phyloP scores from a whole-genome alignment of 2,888 invertebrate species.

The Heteromurus nitidus region DNA sequence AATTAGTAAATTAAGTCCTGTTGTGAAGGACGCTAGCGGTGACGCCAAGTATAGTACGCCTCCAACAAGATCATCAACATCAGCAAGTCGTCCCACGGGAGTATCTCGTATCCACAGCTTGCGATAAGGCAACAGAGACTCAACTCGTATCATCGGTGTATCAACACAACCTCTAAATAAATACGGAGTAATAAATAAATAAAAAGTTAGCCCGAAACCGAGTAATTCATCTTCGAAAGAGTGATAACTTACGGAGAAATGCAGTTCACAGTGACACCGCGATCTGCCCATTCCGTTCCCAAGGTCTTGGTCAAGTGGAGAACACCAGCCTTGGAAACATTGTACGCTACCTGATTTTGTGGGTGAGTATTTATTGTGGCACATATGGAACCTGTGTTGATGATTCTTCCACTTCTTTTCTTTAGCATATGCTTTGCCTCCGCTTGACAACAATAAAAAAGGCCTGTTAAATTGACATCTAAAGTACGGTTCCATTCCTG shows the following conservation, averaged over 20 bases:
- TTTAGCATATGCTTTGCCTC: neutral
- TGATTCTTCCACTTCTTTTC: neutral
- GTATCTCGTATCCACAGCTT: neutral
- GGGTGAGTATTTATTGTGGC: neutral
- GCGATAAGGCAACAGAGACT: too few species aligned
- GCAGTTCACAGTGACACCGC: neutral
- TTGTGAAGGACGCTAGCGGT: neutral
- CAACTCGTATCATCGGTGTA: too few species aligned
- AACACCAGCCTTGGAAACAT: neutral
- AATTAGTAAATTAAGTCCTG: neutral
- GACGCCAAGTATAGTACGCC: neutral
- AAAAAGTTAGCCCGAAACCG: too few species aligned
- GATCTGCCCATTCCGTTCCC: neutral
- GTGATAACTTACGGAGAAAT: neutral
- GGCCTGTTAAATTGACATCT: neutral
- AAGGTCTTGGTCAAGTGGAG: neutral
- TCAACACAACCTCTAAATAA: too few species aligned
- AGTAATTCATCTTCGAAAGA: neutral
- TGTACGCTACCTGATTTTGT: neutral
- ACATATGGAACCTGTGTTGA: neutral
- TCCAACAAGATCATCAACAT: neutral
- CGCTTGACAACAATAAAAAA: neutral
- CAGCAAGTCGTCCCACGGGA: neutral
- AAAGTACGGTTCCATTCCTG: neutral
- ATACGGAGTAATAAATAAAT: too few species aligned